These are phyloP conservation scores for Diplodus puntazzo DNA, from an alignment of 2,797 vertebrate species.

Conservation along the genomic window DNA sequence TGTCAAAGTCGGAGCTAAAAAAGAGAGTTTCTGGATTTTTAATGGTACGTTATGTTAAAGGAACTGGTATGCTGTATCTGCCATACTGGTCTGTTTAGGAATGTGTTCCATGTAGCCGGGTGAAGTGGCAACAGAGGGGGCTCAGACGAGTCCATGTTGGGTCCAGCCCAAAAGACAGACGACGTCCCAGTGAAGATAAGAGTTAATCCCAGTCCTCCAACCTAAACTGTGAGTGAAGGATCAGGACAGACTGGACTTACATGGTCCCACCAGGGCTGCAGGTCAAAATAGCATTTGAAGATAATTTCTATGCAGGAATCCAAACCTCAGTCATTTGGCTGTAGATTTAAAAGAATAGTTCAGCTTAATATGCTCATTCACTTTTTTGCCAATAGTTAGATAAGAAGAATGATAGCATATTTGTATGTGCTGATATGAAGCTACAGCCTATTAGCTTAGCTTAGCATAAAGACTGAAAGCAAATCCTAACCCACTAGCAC, in stretches of 20 bases:
- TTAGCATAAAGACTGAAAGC: neutral
- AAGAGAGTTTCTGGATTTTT: constrained; percentile 22
- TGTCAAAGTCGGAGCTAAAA: constrained; percentile 7
- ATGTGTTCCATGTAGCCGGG: constrained; percentile 60
- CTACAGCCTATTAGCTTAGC: neutral
- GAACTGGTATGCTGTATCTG: constrained; percentile 54
- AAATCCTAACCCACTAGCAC: neutral
- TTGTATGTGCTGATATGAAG: neutral
- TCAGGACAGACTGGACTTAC: constrained; percentile 60
- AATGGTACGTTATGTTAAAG: constrained; percentile 27
- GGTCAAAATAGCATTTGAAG: constrained; percentile 50
- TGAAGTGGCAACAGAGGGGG: constrained; percentile 59
- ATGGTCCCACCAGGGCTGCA: constrained; percentile 39
- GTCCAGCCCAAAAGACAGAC: constrained; percentile 66
- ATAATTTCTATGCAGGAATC: constrained; percentile 29
- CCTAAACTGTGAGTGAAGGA: constrained; percentile 71
- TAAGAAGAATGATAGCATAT: neutral
- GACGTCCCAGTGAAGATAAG: constrained; percentile 73
- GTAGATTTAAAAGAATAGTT: constrained; percentile 8
- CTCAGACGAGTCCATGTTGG: constrained; percentile 54
- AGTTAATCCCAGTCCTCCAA: constrained; percentile 73
- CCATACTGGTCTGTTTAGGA: constrained; percentile 43
- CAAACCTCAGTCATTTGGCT: neutral
- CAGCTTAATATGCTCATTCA: neutral
- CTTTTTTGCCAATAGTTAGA: neutral